These are phyloP conservation scores for Hemichromis elongatus DNA, from an alignment of 2,113 vertebrate species.

Conservation along the genomic window DNA sequence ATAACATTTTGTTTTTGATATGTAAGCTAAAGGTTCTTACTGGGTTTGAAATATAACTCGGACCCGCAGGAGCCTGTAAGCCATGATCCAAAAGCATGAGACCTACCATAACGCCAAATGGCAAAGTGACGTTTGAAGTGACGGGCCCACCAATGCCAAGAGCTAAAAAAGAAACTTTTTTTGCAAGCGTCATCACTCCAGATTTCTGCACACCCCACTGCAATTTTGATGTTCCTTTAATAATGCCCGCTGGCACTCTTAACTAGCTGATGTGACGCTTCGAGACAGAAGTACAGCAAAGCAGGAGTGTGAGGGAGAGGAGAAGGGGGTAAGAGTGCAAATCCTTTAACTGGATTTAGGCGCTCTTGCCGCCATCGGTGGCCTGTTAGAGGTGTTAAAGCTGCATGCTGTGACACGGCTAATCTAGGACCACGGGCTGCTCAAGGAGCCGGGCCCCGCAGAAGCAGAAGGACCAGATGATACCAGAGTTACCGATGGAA, in stretches of 20 bases:
- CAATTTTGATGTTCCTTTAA: slow-evolving; percentile 50
- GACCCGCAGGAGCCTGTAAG: not conserved
- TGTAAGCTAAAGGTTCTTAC: not conserved
- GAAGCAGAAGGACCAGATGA: slow-evolving; percentile 25
- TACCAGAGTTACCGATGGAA: slow-evolving; percentile 3
- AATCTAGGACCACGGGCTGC: slow-evolving; percentile 62
- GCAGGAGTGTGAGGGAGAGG: slow-evolving; percentile 19
- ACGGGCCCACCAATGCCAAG: not conserved
- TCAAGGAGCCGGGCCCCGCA: slow-evolving; percentile 7
- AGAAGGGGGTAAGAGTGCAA: slow-evolving; percentile 51
- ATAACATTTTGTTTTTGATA: not conserved
- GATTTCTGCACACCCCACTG: slow-evolving; percentile 43
- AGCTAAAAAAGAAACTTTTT: slow-evolving; percentile 42
- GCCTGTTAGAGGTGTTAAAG: slow-evolving; percentile 52
- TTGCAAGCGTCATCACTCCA: slow-evolving; percentile 52
- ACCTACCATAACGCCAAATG: slow-evolving; percentile 16
- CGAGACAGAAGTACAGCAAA: slow-evolving; percentile 16
- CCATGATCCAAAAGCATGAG: not conserved
- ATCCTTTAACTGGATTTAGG: slow-evolving; percentile 77
- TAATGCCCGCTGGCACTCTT: slow-evolving; percentile 43
- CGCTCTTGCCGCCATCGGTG: slow-evolving; percentile 42
- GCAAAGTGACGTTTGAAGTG: slow-evolving; percentile 26
- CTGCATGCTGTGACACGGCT: slow-evolving; percentile 54
- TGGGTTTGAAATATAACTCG: not conserved
- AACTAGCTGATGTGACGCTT: slow-evolving; percentile 49